A percentile compares a stretch with the other conserved stretches of the same genome.
Evolutionary conservation across 2,113 vertebrate species (phyloP).

Genomic region (Pundamilia nyererei): DNA sequence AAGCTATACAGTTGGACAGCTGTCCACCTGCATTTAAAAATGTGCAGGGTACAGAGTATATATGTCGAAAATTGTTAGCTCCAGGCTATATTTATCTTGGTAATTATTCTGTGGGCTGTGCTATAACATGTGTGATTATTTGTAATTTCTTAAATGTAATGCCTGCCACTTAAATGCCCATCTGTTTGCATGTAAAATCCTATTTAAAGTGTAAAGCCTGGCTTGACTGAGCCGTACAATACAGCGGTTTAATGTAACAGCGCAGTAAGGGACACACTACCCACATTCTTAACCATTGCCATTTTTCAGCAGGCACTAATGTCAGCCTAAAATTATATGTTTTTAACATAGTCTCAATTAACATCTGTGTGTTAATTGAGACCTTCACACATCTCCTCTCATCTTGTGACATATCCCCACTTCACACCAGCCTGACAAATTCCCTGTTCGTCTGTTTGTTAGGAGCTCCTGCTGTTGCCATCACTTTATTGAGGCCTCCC

Average conservation of each 20-base stretch:
- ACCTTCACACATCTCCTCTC: constrained; percentile 25
- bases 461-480: not conserved
- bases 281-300: not conserved
- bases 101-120: not conserved
- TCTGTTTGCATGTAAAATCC: not conserved
- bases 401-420: constrained; percentile 26
- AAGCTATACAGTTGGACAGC: constrained; percentile 12
- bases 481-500: not conserved
- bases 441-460: constrained; percentile 25
- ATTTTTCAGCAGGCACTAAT: not conserved
- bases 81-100: not conserved
- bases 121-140: not conserved
- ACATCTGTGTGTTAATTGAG: constrained; percentile 40
- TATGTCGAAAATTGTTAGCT: not conserved
- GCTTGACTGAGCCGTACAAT: not conserved
- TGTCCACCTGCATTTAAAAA: not conserved
- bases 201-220: not conserved
- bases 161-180: not conserved
- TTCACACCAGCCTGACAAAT: constrained; percentile 39
- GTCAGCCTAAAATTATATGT: not conserved
- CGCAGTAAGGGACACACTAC: not conserved
- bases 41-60: not conserved
- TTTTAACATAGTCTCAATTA: not conserved
- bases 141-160: not conserved
- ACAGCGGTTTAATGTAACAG: not conserved